These are phyloP conservation scores for Ceratitis capitata DNA, from an alignment of 1,140 invertebrate genomes.

Conservation along the genomic window DNA sequence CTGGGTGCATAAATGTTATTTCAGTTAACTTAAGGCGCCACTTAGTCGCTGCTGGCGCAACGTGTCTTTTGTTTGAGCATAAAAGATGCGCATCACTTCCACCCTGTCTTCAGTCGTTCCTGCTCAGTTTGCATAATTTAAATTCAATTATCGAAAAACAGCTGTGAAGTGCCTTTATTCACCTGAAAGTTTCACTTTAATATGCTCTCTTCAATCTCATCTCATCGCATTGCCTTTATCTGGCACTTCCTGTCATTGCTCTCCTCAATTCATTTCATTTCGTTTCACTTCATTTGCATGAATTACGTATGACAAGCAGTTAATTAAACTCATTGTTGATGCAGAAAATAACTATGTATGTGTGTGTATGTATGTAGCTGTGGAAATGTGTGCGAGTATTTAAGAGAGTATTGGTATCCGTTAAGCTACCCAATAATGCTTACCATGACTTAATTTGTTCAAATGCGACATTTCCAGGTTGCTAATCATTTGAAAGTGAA, in stretches of 20 bases:
- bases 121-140: neutral
- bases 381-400: too few species aligned
- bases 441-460: neutral
- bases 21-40: neutral
- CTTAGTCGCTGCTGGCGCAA: neutral
- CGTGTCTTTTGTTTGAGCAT: neutral
- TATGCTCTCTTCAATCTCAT: neutral
- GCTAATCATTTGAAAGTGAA: too few species aligned
- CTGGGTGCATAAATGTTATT: neutral
- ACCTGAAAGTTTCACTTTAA: neutral
- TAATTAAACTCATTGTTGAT: neutral
- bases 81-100: too few species aligned
- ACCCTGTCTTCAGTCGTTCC: neutral
- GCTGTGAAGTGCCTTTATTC: neutral
- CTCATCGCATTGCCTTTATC: neutral
- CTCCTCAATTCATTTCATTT: neutral
- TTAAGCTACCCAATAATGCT: neutral
- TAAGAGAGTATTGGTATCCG: neutral
- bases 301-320: neutral
- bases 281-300: slow-evolving; percentile 12
- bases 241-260: neutral
- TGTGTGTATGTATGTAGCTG: neutral
- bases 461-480: neutral
- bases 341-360: neutral
- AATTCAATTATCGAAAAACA: slow-evolving; percentile 13